Evolutionary conservation across 2,888 invertebrate species (phyloP).

Genomic region (Pammene aurita): DNA sequence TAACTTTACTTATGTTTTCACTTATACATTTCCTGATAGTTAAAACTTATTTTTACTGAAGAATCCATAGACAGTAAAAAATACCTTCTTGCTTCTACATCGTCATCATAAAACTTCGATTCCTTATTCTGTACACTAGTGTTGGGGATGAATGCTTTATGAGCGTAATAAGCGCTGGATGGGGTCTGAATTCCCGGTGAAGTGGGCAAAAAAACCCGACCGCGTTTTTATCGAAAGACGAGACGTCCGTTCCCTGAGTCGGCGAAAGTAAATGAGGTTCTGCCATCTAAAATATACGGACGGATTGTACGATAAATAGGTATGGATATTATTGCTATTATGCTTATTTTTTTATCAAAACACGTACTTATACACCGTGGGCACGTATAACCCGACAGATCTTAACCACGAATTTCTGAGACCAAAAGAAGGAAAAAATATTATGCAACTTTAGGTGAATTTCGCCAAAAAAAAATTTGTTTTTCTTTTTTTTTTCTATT

Average conservation of each 20-base stretch:
- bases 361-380: too few species aligned
- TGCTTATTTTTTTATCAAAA: too few species aligned
- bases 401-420: too few species aligned
- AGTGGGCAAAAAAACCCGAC: slow-evolving; percentile 11
- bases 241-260: slow-evolving; percentile 2
- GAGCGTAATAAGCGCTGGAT: slow-evolving; percentile 20
- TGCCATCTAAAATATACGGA: slow-evolving; percentile 1
- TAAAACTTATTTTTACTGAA: too few species aligned
- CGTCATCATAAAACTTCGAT: slow-evolving; percentile 8
- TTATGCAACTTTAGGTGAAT: too few species aligned
- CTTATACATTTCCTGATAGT: too few species aligned
- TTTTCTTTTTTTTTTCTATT: too few species aligned
- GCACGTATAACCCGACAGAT: too few species aligned
- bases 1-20: too few species aligned
- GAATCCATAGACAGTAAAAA: not conserved
- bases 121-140: slow-evolving; percentile 5
- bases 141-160: slow-evolving; percentile 20
- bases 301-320: not conserved
- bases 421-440: too few species aligned
- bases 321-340: too few species aligned
- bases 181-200: slow-evolving; percentile 5
- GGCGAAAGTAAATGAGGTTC: slow-evolving; percentile 9
- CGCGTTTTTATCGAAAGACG: slow-evolving; percentile 6
- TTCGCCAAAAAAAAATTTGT: too few species aligned
- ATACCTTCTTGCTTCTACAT: not conserved